These are phyloP conservation scores for Cecropterus lyciades DNA, from an alignment of 1,140 invertebrate genomes.

Conservation along the genomic window DNA sequence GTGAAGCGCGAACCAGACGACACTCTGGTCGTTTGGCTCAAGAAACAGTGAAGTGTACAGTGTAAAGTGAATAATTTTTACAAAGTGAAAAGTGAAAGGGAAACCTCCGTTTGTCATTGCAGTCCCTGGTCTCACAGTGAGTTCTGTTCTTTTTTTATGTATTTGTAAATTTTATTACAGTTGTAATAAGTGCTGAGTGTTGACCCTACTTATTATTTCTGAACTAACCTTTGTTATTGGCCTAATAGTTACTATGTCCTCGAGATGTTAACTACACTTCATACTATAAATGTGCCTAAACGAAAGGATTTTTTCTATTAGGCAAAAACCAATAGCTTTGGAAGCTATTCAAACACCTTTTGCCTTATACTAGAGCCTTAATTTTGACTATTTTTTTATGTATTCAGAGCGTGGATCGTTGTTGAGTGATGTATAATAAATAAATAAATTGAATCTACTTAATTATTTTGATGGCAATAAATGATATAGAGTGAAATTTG, in stretches of 20 bases:
- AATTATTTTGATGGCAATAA: conserved; percentile 61
- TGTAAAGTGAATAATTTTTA: conserved; percentile 8
- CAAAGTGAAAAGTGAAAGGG: conserved; percentile 1
- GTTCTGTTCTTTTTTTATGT: no score
- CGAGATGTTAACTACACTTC: no score
- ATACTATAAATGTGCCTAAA: no score
- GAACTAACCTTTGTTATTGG: no score
- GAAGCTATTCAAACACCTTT: conserved; percentile 49
- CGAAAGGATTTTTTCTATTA: no score
- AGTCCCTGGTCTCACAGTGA: no score
- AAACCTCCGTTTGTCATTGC: no score
- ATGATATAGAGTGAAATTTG: conserved; percentile 18
- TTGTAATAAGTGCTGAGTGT: no score
- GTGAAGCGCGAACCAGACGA: conserved; percentile 43
- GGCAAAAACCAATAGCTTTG: conserved; percentile 5
- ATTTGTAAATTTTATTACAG: no score
- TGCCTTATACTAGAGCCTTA: conserved; percentile 49
- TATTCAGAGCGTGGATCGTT: conserved; percentile 24
- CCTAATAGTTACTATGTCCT: no score
- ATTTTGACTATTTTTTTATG: conserved; percentile 37
- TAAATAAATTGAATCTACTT: conserved; percentile 42
- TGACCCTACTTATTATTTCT: no score
- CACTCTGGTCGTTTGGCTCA: conserved; percentile 43
- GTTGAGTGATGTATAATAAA: conserved; percentile 10
- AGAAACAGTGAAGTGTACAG: conserved; percentile 29